phyloP scores from a whole-genome alignment of 2,888 invertebrate species.

The Dasysyrphus tricinctus region DNA sequence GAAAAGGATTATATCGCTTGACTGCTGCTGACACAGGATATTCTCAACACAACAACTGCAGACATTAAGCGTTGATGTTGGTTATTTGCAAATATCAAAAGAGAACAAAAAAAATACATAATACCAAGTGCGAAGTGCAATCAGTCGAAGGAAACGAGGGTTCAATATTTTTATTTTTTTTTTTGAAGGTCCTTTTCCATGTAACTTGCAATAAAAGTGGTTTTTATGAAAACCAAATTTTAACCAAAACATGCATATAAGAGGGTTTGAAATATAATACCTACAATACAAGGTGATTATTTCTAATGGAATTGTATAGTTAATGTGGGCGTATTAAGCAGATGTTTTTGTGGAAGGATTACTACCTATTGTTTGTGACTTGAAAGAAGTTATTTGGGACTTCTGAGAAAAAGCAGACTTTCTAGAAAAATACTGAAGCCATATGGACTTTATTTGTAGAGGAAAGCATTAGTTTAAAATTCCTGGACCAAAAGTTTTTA shows the following conservation, averaged over 20 bases:
- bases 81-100: neutral
- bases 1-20: slow-evolving; percentile 63
- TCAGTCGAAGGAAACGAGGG: slow-evolving; percentile 44
- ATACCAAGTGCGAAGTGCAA: slow-evolving; percentile 45
- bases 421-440: neutral
- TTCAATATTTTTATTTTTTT: slow-evolving; percentile 1
- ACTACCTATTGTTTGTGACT: neutral
- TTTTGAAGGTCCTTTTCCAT: neutral
- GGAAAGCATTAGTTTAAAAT: neutral
- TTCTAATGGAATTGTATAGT: slow-evolving; percentile 42
- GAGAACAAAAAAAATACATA: neutral
- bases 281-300: slow-evolving; percentile 36
- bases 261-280: slow-evolving; percentile 45
- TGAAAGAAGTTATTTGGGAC: neutral
- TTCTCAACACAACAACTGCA: neutral
- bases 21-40: slow-evolving; percentile 62
- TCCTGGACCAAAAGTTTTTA: too few relatives aligned
- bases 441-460: neutral
- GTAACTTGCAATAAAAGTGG: slow-evolving; percentile 13
- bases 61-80: neutral
- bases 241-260: slow-evolving; percentile 24
- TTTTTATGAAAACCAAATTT: slow-evolving; percentile 46
- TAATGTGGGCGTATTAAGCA: slow-evolving; percentile 19
- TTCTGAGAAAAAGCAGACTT: neutral
- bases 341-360: slow-evolving; percentile 34